phyloP scores from a whole-genome alignment of 2,797 vertebrate genomes.

The Apogon talboti region DNA sequence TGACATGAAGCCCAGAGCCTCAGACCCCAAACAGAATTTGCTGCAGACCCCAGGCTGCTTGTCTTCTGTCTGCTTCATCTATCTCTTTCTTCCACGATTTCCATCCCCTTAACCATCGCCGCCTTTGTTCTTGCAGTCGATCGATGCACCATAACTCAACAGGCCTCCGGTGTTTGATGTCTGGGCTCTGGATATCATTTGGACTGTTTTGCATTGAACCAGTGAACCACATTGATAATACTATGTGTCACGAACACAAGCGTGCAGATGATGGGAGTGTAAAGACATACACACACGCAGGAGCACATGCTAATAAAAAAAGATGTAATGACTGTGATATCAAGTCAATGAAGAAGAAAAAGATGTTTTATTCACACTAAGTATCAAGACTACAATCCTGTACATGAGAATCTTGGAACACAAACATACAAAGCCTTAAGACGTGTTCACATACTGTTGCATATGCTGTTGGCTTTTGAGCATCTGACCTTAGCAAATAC shows the following conservation, averaged over 20 bases:
- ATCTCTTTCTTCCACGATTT: conserved; percentile 75
- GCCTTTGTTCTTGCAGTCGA: conserved; percentile 77
- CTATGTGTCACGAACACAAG: conserved; percentile 56
- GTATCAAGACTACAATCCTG: no score
- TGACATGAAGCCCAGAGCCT: conserved; percentile 73
- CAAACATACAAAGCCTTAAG: no score
- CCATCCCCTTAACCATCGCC: conserved; percentile 62
- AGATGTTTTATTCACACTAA: no score
- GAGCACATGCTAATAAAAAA: conserved; percentile 22
- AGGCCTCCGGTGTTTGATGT: conserved; percentile 78
- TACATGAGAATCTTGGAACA: no score
- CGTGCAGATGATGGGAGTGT: conserved; percentile 48
- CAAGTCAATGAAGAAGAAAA: no score
- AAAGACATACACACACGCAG: conserved; percentile 7
- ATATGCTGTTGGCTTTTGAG: no score
- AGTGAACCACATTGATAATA: conserved; percentile 71
- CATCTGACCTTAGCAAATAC: no score
- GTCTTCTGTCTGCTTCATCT: conserved; percentile 76
- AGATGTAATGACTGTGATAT: background rate
- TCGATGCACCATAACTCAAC: conserved; percentile 80
- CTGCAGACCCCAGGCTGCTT: conserved; percentile 69
- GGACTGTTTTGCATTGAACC: conserved; percentile 60
- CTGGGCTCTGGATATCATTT: conserved; percentile 82
- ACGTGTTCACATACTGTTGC: no score
- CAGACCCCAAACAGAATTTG: conserved; percentile 68